Base-by-base conservation (phyloP, 2,888 invertebrate genomes). In the Tetranychus truncatus region DNA sequence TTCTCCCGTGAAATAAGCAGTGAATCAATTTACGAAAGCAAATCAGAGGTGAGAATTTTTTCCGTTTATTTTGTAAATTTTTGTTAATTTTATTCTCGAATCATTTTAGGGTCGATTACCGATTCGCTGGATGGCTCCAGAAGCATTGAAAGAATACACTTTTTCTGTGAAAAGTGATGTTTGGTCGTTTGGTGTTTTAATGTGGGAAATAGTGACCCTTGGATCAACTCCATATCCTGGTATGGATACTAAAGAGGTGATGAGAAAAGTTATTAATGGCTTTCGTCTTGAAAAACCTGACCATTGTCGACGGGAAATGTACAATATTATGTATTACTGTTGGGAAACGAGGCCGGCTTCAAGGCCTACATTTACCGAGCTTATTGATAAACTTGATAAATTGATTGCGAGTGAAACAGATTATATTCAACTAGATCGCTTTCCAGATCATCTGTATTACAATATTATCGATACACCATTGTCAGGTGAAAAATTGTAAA, bases 201-300 rank as follows among this genome's bases (percentile, higher is more conserved):
- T 95, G 81, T 96, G 95, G 95, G 95, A 95, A 84, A 92, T 95
- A 74, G 92, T 95, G 11, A 95, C 95, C 0, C 86, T 95, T 20
- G 85, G 95, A 21, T 92, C 94, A 45, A 94, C 94, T 74, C 95
- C 95, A 0, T 95, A 95, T 84, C 95, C 95, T 0, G 94, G 94
- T 0, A 86, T 94, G 80, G 91, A 92, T 0, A 94, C 94, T 0
- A 89, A 89, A 11, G 94, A 95, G 82, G 92, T 92, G 76, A 88
- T 92, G 90, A 87, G 88, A 81, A 89, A 89, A 86, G 92, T 94
- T 80, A 82, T 91, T 73, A 91, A 92, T 80, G 95, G 95, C 0
- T 90, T 91, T 82, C 87, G 95, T 44, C 85, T 95, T 77, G 92
- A 93, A 80, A 92, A 94, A 81, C 95, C 95, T 0, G 92, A 92